A percentile compares a stretch with the other conserved stretches of the same genome.
These are phyloP conservation scores for Neosilurus hyrtlii DNA, from an alignment of 2,797 vertebrate species.

Conservation along the genomic window DNA sequence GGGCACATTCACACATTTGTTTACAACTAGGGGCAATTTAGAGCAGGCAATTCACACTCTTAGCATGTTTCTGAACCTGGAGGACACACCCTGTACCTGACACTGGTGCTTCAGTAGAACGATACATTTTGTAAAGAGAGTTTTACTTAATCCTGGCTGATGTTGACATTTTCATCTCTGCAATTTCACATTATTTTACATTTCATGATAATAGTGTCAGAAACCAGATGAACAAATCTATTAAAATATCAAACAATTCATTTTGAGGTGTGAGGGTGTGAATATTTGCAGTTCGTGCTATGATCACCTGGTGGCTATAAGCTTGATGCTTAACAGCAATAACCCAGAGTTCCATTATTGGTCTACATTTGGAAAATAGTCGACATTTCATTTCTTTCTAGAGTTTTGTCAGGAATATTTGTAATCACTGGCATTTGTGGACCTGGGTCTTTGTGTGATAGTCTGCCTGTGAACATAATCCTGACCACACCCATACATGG, in stretches of 20 bases:
- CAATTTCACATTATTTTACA: neutral
- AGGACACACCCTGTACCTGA: neutral
- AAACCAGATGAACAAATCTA: neutral
- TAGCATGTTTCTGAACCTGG: neutral
- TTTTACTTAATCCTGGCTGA: too few species aligned
- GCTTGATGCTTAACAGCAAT: neutral
- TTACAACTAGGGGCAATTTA: neutral
- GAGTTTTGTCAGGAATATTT: too few species aligned
- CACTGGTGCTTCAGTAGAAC: neutral
- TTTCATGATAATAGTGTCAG: neutral
- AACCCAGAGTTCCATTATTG: neutral
- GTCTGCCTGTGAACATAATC: too few species aligned
- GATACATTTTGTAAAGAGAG: neutral
- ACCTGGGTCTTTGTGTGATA: too few species aligned
- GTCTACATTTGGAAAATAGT: neutral
- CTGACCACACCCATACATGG: too few species aligned
- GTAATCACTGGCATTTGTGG: too few species aligned
- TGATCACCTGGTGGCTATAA: neutral
- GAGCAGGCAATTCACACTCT: neutral
- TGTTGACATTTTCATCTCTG: neutral
- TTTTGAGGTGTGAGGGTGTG: neutral
- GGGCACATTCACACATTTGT: neutral
- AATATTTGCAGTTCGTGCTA: neutral
- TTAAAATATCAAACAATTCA: neutral
- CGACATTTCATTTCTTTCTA: neutral